phyloP scores from a whole-genome alignment of 2,797 vertebrate genomes.

The Apodemus agrarius region DNA sequence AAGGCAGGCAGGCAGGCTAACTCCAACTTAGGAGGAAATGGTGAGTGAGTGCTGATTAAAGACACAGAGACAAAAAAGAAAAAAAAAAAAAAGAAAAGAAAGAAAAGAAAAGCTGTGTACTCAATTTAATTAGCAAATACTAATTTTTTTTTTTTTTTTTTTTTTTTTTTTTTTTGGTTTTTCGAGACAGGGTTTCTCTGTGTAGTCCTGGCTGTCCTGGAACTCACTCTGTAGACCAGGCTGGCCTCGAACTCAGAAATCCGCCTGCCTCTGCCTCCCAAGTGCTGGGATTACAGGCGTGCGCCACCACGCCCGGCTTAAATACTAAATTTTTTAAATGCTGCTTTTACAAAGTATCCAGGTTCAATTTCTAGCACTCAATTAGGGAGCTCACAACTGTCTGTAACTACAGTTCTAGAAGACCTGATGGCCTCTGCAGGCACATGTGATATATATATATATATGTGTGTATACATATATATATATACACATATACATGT shows the following conservation, averaged over 20 bases:
- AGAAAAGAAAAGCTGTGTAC: not conserved
- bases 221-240: too few species aligned
- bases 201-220: too few species aligned
- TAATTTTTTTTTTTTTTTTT: not conserved
- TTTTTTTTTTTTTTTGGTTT: too few species aligned
- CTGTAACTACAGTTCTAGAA: not conserved
- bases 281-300: too few species aligned
- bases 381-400: not conserved
- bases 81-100: too few species aligned
- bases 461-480: too few species aligned
- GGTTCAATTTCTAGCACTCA: not conserved
- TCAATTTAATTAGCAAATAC: constrained; percentile 25
- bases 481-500: not conserved
- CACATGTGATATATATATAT: not conserved
- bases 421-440: not conserved
- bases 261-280: too few species aligned
- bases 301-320: too few species aligned
- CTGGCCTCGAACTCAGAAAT: too few species aligned
- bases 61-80: not conserved
- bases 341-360: not conserved
- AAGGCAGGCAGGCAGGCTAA: not conserved
- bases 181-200: too few species aligned
- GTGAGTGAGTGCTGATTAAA: not conserved
- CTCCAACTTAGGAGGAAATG: not conserved
- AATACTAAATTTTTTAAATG: not conserved